Evolutionary conservation across 2,888 invertebrate species (phyloP), one percentile per base, ranked within the genome.

Genomic region (Baronia brevicornis): DNA sequence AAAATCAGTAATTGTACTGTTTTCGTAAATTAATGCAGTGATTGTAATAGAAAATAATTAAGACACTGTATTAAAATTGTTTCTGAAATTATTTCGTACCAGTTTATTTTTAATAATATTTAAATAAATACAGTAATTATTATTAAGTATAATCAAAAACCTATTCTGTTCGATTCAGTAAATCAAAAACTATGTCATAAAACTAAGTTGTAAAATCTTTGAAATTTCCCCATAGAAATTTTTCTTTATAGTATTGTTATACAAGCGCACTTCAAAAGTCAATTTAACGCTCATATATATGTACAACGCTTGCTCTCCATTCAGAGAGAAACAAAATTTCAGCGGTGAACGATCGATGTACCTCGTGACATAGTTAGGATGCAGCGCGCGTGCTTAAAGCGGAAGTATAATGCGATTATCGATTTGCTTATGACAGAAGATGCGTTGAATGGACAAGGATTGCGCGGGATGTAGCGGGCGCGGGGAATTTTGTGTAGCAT

Each of bases 381-480:
- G 78, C 75, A 77, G 47, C 65, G 70, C 71, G 74, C 74, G 77
- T 77, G 70, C 64, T 70, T 64, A 60, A 71, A 66, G 64, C 82
- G 82, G 82, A 82, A 82, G 78, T 77, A 70, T 72, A 78, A 77
- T 82, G 82, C 72, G 73, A 80, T 78, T 82, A 82, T 82, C 78
- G 82, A 82, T 82, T 79, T 68, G 74, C 75, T 73, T 78, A 80
- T 75, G 78, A 80, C 82, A 79, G 78, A 75, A 74, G 74, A 75
- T 78, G 79, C 79, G 72, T 78, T 82, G 82, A 82, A 82, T 82
- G 80, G 74, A 72, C 60, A 60, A 61, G 70, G 68, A 47, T 57
- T 47, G 55, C 36, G 60, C 36, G 56, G 41, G 42, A 45, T 24
- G 45, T 36, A 36, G 39, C 33, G 41, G 38, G 50, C 36, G 50